A percentile compares a stretch with the other conserved stretches of the same genome.
Conservation (phyloP, 2,888 invertebrate genomes). For the Drosophila rellima region DNA sequence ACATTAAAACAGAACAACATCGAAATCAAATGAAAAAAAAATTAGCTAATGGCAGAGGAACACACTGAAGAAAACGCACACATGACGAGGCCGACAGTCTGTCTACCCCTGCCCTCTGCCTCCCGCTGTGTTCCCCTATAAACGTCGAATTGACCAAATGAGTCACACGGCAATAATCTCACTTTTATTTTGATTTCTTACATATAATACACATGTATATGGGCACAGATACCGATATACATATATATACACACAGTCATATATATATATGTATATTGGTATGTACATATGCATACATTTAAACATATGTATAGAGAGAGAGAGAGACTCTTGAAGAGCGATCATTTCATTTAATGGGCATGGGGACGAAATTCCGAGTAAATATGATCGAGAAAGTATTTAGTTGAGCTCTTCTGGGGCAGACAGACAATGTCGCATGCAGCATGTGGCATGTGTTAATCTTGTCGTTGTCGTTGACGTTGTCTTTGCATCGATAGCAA, state of each 20-base stretch:
- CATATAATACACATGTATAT: slow-evolving; percentile 35
- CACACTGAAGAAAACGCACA: slow-evolving; percentile 41
- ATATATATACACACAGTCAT: slow-evolving; percentile 8
- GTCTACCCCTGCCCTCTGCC: slow-evolving; percentile 10
- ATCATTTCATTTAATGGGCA: slow-evolving; percentile 57
- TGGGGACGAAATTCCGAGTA: slow-evolving; percentile 55
- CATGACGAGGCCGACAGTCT: slow-evolving; percentile 57
- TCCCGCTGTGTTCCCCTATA: neutral
- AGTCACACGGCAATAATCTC: slow-evolving; percentile 78
- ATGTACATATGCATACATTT: no score
- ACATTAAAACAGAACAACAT: slow-evolving; percentile 11
- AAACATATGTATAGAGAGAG: slow-evolving; percentile 8
- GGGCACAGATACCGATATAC: neutral
- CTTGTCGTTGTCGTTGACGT: neutral
- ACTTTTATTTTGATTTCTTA: slow-evolving; percentile 80
- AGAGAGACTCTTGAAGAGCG: slow-evolving; percentile 24
- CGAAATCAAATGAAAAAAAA: slow-evolving; percentile 36
- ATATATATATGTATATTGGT: neutral
- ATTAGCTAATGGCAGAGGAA: slow-evolving; percentile 48
- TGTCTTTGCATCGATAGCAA: slow-evolving; percentile 5
- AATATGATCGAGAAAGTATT: slow-evolving; percentile 13
- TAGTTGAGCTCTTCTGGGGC: neutral
- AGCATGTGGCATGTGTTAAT: neutral
- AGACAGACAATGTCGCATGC: slow-evolving; percentile 23
- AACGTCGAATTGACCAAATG: slow-evolving; percentile 46